Conservation (phyloP, 2,797 vertebrate genomes). For the Eleutherodactylus coqui region DNA sequence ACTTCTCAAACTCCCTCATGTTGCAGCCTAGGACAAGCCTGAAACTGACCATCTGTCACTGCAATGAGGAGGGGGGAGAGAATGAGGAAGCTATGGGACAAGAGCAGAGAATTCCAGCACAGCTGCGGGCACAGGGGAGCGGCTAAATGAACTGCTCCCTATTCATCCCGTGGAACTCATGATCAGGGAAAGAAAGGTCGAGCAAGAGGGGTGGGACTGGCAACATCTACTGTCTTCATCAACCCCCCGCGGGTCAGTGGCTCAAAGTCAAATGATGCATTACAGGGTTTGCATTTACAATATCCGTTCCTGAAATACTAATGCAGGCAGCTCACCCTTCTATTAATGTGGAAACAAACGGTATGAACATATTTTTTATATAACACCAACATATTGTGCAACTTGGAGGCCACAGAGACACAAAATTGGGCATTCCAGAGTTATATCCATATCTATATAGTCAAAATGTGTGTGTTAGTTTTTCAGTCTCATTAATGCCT, state of each 20-base stretch:
- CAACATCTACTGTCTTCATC: slow-evolving; percentile 5
- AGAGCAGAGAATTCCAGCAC: slow-evolving; percentile 22
- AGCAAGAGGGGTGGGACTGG: slow-evolving; percentile 22
- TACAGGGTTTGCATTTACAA: slow-evolving; percentile 1
- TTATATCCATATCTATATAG: too few species aligned
- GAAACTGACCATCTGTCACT: slow-evolving; percentile 74
- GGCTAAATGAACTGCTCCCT: slow-evolving; percentile 34
- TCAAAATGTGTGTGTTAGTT: too few species aligned
- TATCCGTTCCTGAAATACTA: background rate
- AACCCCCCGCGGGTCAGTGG: slow-evolving; percentile 17
- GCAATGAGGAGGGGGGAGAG: slow-evolving; percentile 62
- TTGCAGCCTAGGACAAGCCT: slow-evolving; percentile 60
- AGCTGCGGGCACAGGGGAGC: slow-evolving; percentile 27
- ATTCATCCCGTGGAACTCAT: slow-evolving; percentile 30
- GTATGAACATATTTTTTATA: background rate
- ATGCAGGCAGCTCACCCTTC: background rate
- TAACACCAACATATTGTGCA: too few species aligned
- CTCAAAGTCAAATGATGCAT: slow-evolving; percentile 33
- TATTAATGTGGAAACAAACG: background rate
- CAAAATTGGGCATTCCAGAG: too few species aligned
- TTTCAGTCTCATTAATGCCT: too few species aligned
- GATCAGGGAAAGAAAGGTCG: slow-evolving; percentile 9
- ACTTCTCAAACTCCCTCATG: slow-evolving; percentile 10
- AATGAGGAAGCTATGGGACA: slow-evolving; percentile 43
- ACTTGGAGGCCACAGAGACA: too few species aligned